Conservation (phyloP, 2,113 vertebrate species). For the Pseudopipra pipra region DNA sequence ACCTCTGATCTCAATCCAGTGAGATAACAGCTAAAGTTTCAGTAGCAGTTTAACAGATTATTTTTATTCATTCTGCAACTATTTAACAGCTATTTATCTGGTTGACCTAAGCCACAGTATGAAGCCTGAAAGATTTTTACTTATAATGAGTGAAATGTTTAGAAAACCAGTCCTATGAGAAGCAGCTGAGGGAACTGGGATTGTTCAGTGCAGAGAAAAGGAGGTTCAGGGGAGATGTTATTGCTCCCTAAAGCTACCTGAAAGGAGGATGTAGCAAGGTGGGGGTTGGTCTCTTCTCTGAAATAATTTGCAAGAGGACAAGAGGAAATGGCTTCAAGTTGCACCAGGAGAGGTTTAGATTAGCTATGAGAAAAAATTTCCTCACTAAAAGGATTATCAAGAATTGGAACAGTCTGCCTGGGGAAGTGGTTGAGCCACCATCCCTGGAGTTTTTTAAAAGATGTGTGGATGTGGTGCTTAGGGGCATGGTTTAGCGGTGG, state of each 20-base stretch:
- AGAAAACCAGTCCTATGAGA: background rate
- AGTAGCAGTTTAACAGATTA: background rate
- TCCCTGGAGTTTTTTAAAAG: background rate
- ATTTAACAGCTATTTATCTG: background rate
- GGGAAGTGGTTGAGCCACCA: background rate
- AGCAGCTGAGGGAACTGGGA: rapidly evolving
- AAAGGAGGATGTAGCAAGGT: background rate
- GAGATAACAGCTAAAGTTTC: background rate
- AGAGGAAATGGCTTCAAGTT: background rate
- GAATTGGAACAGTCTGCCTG: background rate
- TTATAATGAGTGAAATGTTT: background rate
- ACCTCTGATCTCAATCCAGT: background rate
- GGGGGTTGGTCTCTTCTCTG: rapidly evolving
- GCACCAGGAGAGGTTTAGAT: background rate
- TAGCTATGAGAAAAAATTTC: background rate
- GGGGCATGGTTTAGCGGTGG: background rate
- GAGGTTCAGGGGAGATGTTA: background rate
- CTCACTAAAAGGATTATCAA: background rate
- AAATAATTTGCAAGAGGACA: background rate
- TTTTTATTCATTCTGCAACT: background rate
- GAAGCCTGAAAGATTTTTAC: background rate
- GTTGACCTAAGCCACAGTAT: background rate
- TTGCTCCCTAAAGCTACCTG: background rate
- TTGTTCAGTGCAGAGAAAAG: background rate
- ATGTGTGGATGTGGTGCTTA: no score